These are phyloP conservation scores for Tenthredo livida DNA, from an alignment of 2,888 invertebrate genomes.

Conservation along the genomic window DNA sequence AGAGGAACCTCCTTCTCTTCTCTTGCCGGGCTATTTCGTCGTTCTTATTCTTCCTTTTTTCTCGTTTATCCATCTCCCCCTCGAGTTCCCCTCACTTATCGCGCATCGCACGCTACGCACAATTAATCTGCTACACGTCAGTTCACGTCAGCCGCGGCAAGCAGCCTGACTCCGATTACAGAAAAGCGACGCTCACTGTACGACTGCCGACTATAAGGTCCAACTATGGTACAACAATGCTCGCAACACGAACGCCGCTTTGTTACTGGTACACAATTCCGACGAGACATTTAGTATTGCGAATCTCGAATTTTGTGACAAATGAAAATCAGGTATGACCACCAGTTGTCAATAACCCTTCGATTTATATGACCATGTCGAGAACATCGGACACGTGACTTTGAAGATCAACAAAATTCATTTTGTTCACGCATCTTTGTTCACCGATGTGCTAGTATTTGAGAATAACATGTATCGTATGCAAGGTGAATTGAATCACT, in stretches of 20 bases:
- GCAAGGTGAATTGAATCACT: not conserved
- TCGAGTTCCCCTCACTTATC: constrained; percentile 45
- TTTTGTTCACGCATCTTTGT: not conserved
- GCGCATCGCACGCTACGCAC: constrained; percentile 52
- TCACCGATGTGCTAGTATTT: not conserved
- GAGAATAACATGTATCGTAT: not conserved
- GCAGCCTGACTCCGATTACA: constrained; percentile 51
- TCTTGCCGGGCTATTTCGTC: constrained; percentile 57
- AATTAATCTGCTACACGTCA: constrained; percentile 52
- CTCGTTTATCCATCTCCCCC: constrained; percentile 54
- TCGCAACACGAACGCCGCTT: constrained; percentile 33
- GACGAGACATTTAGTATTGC: not conserved
- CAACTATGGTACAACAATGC: constrained; percentile 42
- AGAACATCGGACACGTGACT: not conserved
- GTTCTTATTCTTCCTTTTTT: constrained; percentile 56
- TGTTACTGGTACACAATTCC: constrained; percentile 11
- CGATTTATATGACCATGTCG: not conserved
- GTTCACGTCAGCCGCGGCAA: constrained; percentile 47
- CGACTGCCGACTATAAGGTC: constrained; percentile 36
- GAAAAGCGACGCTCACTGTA: constrained; percentile 48
- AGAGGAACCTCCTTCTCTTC: constrained; percentile 59
- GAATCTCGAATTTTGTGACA: not conserved
- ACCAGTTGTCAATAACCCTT: not conserved
- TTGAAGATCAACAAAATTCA: not conserved
- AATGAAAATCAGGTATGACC: constrained; percentile 12